Percentiles rank a stretch among this genome's conserved stretches.
These are phyloP conservation scores for Pseudoatta argentina DNA, from an alignment of 1,140 invertebrate species.

Conservation along the genomic window DNA sequence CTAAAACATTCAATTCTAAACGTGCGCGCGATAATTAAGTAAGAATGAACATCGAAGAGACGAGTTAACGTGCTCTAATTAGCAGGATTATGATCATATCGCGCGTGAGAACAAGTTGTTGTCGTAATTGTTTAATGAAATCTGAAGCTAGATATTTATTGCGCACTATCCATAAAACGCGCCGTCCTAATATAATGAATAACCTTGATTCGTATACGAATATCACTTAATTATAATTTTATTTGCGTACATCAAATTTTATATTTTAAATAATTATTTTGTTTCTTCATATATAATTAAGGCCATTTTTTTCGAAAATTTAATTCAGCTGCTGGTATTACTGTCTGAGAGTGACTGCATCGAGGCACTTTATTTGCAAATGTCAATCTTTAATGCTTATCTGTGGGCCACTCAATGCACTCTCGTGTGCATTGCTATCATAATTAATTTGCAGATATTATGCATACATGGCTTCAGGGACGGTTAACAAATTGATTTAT, in stretches of 20 bases:
- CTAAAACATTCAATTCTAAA: constrained; percentile 12
- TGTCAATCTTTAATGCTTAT: constrained; percentile 47
- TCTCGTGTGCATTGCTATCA: constrained; percentile 23
- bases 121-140: constrained; percentile 38
- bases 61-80: constrained; percentile 35
- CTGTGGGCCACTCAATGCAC: constrained; percentile 13
- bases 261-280: constrained; percentile 26
- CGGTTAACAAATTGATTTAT: constrained; percentile 65
- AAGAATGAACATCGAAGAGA: constrained; percentile 7
- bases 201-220: background rate
- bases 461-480: constrained; percentile 5
- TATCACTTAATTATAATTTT: constrained; percentile 1
- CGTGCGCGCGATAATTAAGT: constrained; percentile 14
- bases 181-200: background rate
- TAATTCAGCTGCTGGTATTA: background rate
- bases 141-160: background rate
- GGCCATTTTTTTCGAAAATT: background rate
- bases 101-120: background rate
- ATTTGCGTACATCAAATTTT: background rate
- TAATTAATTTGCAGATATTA: constrained; percentile 65
- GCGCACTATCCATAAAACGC: background rate
- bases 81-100: constrained; percentile 18
- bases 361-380: background rate
- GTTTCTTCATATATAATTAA: background rate
- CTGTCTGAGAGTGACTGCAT: background rate